These are phyloP conservation scores for Litoditis marina DNA, from an alignment of 2,888 invertebrate genomes.

Conservation along the genomic window DNA sequence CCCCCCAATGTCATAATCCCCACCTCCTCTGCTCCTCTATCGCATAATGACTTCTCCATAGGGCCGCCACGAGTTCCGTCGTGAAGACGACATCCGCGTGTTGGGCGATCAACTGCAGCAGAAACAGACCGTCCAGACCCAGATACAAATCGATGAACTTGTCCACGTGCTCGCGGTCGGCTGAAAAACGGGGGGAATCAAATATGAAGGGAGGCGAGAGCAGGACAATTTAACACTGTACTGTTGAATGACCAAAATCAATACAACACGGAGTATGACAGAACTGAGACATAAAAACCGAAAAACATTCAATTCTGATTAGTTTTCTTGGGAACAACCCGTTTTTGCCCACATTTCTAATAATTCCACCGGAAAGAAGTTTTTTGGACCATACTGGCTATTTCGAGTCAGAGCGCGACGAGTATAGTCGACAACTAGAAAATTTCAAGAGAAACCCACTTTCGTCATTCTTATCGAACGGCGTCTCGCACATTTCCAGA, in stretches of 20 bases:
- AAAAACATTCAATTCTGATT: neutral
- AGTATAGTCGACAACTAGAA: too few species aligned
- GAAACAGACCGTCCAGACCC: conserved; percentile 56
- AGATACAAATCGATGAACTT: conserved; percentile 54
- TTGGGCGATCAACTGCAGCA: conserved; percentile 55
- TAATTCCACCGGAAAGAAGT: too few species aligned
- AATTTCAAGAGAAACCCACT: too few species aligned
- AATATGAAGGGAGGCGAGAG: too few species aligned
- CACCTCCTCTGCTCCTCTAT: conserved; percentile 56
- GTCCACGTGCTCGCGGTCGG: conserved; percentile 40
- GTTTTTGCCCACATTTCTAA: too few species aligned
- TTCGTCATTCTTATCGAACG: conserved; percentile 34
- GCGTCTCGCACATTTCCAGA: conserved; percentile 57
- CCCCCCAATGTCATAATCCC: too few species aligned
- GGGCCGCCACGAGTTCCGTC: conserved; percentile 42
- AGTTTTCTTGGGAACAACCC: too few species aligned
- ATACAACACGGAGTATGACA: neutral
- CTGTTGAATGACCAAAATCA: too few species aligned
- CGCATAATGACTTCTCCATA: conserved; percentile 46
- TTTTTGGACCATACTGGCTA: too few species aligned
- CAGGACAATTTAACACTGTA: too few species aligned
- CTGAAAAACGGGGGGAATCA: conserved; percentile 25
- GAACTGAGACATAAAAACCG: neutral
- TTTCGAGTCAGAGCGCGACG: too few species aligned
- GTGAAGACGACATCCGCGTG: conserved; percentile 59